These are phyloP conservation scores for Hirtodrosophila alboralis DNA, from an alignment of 2,888 invertebrate species.

Conservation along the genomic window DNA sequence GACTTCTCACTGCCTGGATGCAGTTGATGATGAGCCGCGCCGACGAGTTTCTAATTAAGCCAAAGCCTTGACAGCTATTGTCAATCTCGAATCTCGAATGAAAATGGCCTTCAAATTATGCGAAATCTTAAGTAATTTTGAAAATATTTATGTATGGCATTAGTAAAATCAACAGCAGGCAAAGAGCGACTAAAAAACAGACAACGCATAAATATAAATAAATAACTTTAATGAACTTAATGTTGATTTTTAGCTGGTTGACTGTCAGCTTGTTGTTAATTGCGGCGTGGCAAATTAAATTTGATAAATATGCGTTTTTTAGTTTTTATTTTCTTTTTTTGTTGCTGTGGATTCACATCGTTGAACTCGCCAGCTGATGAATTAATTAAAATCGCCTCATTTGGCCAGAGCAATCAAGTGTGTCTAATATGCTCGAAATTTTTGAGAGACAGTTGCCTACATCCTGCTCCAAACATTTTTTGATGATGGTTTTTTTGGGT, in stretches of 20 bases:
- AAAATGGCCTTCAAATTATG: slow-evolving; percentile 68
- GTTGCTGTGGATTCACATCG: slow-evolving; percentile 40
- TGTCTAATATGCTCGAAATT: slow-evolving; percentile 42
- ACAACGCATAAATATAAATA: slow-evolving; percentile 56
- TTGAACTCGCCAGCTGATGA: slow-evolving; percentile 57
- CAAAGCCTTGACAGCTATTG: slow-evolving; percentile 66
- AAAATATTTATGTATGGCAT: slow-evolving; percentile 69
- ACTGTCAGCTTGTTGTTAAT: slow-evolving; percentile 38
- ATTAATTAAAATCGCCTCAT: slow-evolving; percentile 80
- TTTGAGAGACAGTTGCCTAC: slow-evolving; percentile 20
- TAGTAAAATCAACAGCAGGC: slow-evolving; percentile 68
- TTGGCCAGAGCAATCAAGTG: slow-evolving; percentile 68
- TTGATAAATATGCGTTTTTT: slow-evolving; percentile 45
- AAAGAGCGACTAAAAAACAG: slow-evolving; percentile 5
- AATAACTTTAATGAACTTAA: slow-evolving; percentile 64
- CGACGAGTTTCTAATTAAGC: slow-evolving; percentile 76
- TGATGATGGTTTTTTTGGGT: not conserved
- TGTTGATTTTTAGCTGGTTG: slow-evolving; percentile 46
- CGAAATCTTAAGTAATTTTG: slow-evolving; percentile 76
- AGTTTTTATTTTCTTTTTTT: slow-evolving; percentile 34
- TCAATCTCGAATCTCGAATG: slow-evolving; percentile 62
- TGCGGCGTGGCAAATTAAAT: slow-evolving; percentile 39
- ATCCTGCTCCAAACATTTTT: not conserved
- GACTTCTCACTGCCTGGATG: slow-evolving; percentile 5
- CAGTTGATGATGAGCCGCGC: slow-evolving; percentile 37